Base-by-base conservation (phyloP, 2,888 invertebrate species). In the Prosapia bicincta region DNA sequence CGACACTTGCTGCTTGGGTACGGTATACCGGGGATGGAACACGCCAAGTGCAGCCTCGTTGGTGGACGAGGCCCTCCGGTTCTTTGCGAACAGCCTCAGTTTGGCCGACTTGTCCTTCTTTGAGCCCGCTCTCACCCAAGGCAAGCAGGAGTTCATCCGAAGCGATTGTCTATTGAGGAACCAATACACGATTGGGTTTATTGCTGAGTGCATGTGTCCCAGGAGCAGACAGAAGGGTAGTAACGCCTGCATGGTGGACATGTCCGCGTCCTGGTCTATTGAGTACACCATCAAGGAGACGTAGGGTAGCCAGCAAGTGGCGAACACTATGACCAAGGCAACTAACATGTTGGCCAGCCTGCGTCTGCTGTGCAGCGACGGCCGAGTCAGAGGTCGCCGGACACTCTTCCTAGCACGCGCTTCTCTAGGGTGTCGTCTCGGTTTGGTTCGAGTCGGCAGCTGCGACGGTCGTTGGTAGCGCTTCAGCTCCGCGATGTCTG, bases 171-270 rank as follows among this genome's bases (percentile, higher is more conserved):
- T 87, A 85, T 94, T 93, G 81, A 94, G 86, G 79, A 90, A 88
- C 93, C 93, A 94, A 83, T 93, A 94, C 72, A 94, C 90, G 15
- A 93, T 88, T 13, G 94, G 94, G 83, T 93, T 93, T 71, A 94
- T 85, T 30, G 93, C 94, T 65, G 93, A 93, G 84, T 94, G 93
- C 76, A 93, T 90, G 83, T 94, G 93, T 13, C 94, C 94, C 79
- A 89, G 83, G 81, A 89, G 85, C 72, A 89, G 84, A 78, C 87
- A 86, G 81, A 88, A 88, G 1, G 76, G 76, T 25, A 76, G 65
- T 23, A 76, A 54, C 69, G 43, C 71, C 38, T 76, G 76, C 15
- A 76, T 74, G 26, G 74, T 70, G 26, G 30, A 66, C 24, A 86
- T 80, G 70, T 88, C 89, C 24, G 85, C 84, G 30, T 86, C 85